Conservation (phyloP, 2,113 vertebrate genomes). For the Pipa parva region DNA sequence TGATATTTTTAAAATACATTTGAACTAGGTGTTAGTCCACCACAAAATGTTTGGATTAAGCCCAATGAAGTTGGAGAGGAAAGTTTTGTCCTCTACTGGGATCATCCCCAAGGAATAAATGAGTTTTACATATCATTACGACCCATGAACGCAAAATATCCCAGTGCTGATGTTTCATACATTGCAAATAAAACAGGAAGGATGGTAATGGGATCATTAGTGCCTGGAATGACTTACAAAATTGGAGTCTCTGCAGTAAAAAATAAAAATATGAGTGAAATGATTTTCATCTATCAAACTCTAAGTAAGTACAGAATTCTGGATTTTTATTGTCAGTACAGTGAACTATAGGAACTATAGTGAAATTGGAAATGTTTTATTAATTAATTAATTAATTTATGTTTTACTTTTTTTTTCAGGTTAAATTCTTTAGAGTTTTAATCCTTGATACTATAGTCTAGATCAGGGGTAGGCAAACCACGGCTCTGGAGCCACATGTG, state of each 20-base stretch:
- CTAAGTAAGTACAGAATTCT: conserved; percentile 62
- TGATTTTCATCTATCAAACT: conserved; percentile 62
- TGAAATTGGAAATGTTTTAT: no score
- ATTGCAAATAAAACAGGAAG: conserved; percentile 58
- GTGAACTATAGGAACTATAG: no score
- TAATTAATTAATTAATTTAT: no score
- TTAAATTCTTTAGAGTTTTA: no score
- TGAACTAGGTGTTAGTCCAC: conserved; percentile 61
- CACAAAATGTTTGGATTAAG: conserved; percentile 54
- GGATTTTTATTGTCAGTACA: not conserved
- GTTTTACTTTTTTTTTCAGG: no score
- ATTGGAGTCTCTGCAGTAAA: conserved; percentile 65
- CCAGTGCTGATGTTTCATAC: conserved; percentile 43
- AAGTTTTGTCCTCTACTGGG: conserved; percentile 69
- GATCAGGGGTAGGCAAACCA: no score
- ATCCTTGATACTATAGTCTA: no score
- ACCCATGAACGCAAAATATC: conserved; percentile 31
- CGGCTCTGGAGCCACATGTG: no score
- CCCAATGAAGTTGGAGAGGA: conserved; percentile 54
- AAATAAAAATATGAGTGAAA: conserved; percentile 66
- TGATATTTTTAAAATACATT: not conserved
- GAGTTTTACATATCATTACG: conserved; percentile 63
- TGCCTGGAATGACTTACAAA: conserved; percentile 72
- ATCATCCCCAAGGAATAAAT: conserved; percentile 48
- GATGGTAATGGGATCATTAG: conserved; percentile 59